Evolutionary conservation across 2,113 vertebrate species (phyloP), one percentile per base, ranked within the genome.

Genomic region (Dolichallabes microphthalmus): DNA sequence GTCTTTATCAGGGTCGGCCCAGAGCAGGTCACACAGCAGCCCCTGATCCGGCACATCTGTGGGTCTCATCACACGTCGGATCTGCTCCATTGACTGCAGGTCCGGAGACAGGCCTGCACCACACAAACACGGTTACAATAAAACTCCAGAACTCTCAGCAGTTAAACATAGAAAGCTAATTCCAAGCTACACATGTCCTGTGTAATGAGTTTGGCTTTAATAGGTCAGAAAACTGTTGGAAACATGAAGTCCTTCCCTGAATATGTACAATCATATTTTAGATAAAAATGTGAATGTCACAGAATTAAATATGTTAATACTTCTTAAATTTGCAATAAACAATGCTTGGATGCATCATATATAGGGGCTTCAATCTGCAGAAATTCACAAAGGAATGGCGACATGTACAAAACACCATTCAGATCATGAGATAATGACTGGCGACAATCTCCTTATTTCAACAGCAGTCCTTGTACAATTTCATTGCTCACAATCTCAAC

Each of bases 81-180:
- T 96, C 94, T 99, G 98, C 91, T 99, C 97, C 97, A 98, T 99
- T 0, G 97, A 98, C 90, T 98, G 97, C 87, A 98, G 94, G 92
- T 99, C 98, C 0, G 98, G 98, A 71, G 98, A 98, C 9, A 99
- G 90, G 53, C 97, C 97, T 98, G 17, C 30, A 35, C 15, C 22
- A 74, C 0, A 75, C 57, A 74, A 22, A 76, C 30, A 11, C 55
- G 53, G 32, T 19, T 69, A 39, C 5, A 14, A 71, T 27, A 30
- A 27, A 66, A 25, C 20, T 22, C 22, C 25, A 61, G 22, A 61
- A 20, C 19, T 0, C 32, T 22, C 10, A 68, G 32, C 15, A 35
- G 2, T 30, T 30, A 1, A 45, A 45, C 69, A 45, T 4, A 45
- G 19, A 73, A 20, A 73, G 19, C 19, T 39, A 0, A 9, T 20